Evolutionary conservation across 2,888 invertebrate genomes (phyloP), one percentile per base, ranked within the genome.

Genomic region (Zhengitettix transpicula): DNA sequence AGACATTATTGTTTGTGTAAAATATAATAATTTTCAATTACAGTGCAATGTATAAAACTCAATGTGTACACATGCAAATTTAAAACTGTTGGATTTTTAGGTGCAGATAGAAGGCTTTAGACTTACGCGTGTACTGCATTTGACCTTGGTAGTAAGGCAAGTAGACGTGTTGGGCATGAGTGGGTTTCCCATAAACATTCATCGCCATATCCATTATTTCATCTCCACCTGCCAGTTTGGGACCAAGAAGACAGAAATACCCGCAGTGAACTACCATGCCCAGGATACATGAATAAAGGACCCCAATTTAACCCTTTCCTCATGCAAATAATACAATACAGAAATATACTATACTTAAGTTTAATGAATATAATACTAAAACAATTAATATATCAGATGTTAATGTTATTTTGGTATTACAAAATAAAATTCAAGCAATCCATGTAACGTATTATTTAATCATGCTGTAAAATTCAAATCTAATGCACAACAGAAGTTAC

Each of bases 81-180:
- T 16, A 12, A 53, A 28, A 53, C 12, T 16, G 53, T 9, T 16
- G 53, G 53, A 16, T 12, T 9, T 28, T 16, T 53, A 16, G 16
- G 47, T 53, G 16, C 17, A 28, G 28, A 53, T 53, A 17, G 11
- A 16, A 28, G 53, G 17, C 17, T 16, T 55, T 55, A 55, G 52
- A 64, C 64, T 64, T 62, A 64, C 64, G 61, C 58, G 64, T 68
- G 64, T 69, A 69, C 63, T 73, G 72, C 70, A 73, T 75, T 69
- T 73, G 75, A 64, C 77, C 77, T 69, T 78, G 77, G 68, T 69
- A 77, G 67, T 69, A 77, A 64, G 77, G 77, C 67, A 77, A 72
- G 70, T 77, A 76, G 67, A 77, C 74, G 69, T 77, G 77, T 68
- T 76, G 77, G 65, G 75, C 76, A 65, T 76, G 73, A 64, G 76